Evolutionary conservation across 1,140 invertebrate species (phyloP), one percentile per base, ranked within the genome.

Genomic region (Microplitis demolitor): DNA sequence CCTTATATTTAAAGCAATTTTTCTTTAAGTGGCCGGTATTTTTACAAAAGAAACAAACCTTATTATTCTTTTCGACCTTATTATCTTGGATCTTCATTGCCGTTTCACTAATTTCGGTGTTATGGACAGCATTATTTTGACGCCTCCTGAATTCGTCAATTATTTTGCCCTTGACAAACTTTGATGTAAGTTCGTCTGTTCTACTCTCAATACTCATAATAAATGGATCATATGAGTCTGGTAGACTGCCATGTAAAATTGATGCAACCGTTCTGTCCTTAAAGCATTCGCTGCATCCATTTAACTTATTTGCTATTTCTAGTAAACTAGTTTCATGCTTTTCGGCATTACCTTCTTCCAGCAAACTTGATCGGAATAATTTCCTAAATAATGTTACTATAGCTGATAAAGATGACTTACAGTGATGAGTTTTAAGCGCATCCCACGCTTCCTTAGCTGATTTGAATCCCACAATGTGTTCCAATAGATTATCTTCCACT

Each of bases 251-350:
- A 1, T 76, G 33, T 2, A 78, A 4, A 66, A 75, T 75, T 34
- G 69, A 69, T 1, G 74, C 61, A 9, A 60, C 35, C 39, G 61
- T 37, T 60, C 11, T 4, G 51, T 60, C 11, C 24, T 51, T 34
- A 16, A 67, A 31, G 14, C 35, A 31, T 11, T 76, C 68, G 3
- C 75, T 77, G 6, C 78, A 60, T 14, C 58, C 74, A 39, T 61
- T 34, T 5, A 78, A 61, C 56, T 78, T 75, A 58, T 78, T 54
- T 4, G 75, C 50, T 16, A 61, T 9, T 5, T 71, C 64, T n/a
- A 69, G 68, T 63, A 78, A 73, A 13, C 67, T 45, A 39, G 16
- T 66, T 8, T 78, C 63, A 66, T 80, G 79, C 11, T 73, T 62
- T 58, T 74, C 73, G 67, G 79, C 77, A 62, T 77, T 63, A 0